phyloP scores from a whole-genome alignment of 2,888 invertebrate genomes.

The Dendrolimus houi region DNA sequence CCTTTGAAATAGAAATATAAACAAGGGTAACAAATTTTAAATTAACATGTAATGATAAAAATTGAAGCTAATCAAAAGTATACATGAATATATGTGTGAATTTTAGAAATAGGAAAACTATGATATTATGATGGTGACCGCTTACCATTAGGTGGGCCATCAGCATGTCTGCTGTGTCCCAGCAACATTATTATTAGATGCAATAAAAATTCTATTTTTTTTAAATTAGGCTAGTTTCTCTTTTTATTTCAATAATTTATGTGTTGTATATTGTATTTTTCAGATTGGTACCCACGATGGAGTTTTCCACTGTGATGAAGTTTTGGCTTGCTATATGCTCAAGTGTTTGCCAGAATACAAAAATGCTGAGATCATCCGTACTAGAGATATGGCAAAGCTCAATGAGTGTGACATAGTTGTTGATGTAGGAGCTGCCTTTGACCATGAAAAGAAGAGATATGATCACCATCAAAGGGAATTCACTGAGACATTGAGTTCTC shows the following conservation, averaged over 20 bases:
- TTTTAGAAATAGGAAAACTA: too few relatives aligned
- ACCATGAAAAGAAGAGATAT: constrained; percentile 84
- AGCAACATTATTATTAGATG: too few relatives aligned
- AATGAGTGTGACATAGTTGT: constrained; percentile 94
- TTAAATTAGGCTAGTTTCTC: too few relatives aligned
- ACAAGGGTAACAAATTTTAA: too few relatives aligned
- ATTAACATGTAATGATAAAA: too few relatives aligned
- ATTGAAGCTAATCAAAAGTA: too few relatives aligned
- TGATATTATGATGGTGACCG: too few relatives aligned
- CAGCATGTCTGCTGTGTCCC: too few relatives aligned
- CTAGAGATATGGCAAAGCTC: constrained; percentile 77
- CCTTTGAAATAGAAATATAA: too few relatives aligned
- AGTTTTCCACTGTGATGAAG: constrained; percentile 95
- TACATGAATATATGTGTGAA: too few relatives aligned
- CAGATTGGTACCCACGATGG: constrained; percentile 88
- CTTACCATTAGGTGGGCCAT: too few relatives aligned
- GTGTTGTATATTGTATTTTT: constrained; percentile 7
- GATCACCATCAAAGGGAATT: constrained; percentile 97
- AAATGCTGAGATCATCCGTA: constrained; percentile 87
- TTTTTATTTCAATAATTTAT: constrained; percentile 1
- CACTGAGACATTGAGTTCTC: constrained; percentile 78
- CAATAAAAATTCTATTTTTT: too few relatives aligned
- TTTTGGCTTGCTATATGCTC: constrained; percentile 94
- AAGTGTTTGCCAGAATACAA: constrained; percentile 86
- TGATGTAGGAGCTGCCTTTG: constrained; percentile 93